These are phyloP conservation scores for Cotesia glomerata DNA, from an alignment of 1,140 invertebrate species.

Conservation along the genomic window DNA sequence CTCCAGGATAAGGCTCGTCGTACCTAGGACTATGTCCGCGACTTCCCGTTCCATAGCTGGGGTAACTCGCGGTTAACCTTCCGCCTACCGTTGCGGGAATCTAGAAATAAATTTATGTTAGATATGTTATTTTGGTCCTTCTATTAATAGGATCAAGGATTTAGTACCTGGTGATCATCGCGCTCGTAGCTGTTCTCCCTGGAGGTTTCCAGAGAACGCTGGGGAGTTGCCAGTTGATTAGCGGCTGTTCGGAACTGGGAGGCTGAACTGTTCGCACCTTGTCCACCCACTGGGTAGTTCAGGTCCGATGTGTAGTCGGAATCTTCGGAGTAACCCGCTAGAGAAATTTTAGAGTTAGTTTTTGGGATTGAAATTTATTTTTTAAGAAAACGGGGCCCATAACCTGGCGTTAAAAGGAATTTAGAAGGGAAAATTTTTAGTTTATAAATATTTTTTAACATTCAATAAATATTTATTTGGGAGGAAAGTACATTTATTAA, in stretches of 20 bases:
- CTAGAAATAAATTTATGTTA: conserved; percentile 34
- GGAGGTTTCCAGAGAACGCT: conserved; percentile 79
- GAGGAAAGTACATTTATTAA: too few species aligned
- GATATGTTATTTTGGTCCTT: too few species aligned
- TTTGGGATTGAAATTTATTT: too few species aligned
- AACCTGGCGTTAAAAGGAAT: too few species aligned
- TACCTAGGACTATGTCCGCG: conserved; percentile 60
- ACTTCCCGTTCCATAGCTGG: conserved; percentile 53
- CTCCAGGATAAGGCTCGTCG: conserved; percentile 62
- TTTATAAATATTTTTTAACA: too few species aligned
- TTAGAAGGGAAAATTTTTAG: too few species aligned
- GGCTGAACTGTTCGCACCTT: conserved; percentile 84
- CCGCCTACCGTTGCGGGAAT: conserved; percentile 49
- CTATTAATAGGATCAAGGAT: background rate
- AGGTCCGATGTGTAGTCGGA: conserved; percentile 96
- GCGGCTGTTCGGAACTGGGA: conserved; percentile 82
- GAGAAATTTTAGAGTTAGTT: conserved; percentile 44
- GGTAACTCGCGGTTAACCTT: conserved; percentile 52
- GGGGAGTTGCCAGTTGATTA: conserved; percentile 79
- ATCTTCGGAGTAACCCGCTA: conserved; percentile 95
- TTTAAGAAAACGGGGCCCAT: too few species aligned
- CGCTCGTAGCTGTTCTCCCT: conserved; percentile 84
- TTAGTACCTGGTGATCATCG: conserved; percentile 68
- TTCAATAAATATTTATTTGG: too few species aligned
- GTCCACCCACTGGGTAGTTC: conserved; percentile 87